Base-by-base conservation (phyloP, 2,113 vertebrate genomes). In the Proteles cristata region DNA sequence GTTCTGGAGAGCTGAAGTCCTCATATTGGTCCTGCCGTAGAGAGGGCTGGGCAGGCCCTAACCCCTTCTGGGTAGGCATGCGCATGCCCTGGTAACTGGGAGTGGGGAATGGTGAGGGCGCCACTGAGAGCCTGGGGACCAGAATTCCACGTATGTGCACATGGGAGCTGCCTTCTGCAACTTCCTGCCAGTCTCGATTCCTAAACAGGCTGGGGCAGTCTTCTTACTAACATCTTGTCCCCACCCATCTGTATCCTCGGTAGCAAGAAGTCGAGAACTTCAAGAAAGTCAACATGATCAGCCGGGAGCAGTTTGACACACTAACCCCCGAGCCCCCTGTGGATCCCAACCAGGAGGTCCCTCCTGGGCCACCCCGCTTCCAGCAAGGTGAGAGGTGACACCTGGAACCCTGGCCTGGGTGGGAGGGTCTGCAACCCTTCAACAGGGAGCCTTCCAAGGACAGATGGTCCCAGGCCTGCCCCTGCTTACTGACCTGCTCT, bases 241-340 rank as follows among this genome's bases (percentile, higher is more conserved):
- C 95, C 55, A 55, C 35, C 12, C 92, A 58, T 92, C 71, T 8
- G 69, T 81, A 92, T 97, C 43, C 90, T 97, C 98, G 97, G 91
- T 98, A 99, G 99, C 99, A 99, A 99, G 99, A 99, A 97, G 99
- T 99, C 65, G 99, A 99, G 99, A 99, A 99, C 99, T 99, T 99
- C 98, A 99, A 99, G 99, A 99, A 99, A 97, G 99, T 99, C 95
- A 99, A 99, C 88, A 99, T 99, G 99, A 99, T 99, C 98, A 99
- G 99, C 98, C 98, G 99, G 25, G 99, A 99, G 97, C 98, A 99
- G 98, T 99, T 99, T 26, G 99, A 99, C 97, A 99, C 99, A 50
- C 98, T 99, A 98, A 99, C 99, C n/a, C 99, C 99, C 1, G 99
- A 99, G 88, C 99, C 99, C 1, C 99, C 99, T 0, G 99, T 99